Base-by-base conservation (phyloP, 2,113 vertebrate species). In the Channa argus region DNA sequence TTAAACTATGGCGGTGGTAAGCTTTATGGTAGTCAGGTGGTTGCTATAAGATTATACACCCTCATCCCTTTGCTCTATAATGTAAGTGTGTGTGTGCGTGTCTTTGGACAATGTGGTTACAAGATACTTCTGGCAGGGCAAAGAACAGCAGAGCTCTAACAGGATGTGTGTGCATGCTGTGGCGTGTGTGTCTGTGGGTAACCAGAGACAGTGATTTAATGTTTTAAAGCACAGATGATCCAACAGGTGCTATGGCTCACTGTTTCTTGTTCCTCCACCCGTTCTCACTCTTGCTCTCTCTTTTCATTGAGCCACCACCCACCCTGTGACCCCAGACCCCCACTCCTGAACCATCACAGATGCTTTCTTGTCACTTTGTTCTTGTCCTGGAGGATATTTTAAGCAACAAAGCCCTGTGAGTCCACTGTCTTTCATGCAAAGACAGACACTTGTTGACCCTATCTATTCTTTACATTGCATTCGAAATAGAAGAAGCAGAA, bases 171-270 rank as follows among this genome's bases (percentile, higher is more conserved):
- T 77, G 71, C 65, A 51, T 50, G 71, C 73, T 73, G 67, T 65
- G 63, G 59, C 64, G 14, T 79, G 76, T 71, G 77, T 61, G 34
- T 61, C 15, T 63, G 69, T 54, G 64, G 45, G 91, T 88, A 94
- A 94, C 90, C 54, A 79, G 91, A 94, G 91, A 91, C 75, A 73
- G 86, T 87, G 88, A 91, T 92, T 94, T 91, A 92, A 91, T 41
- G 81, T 86, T 91, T 91, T 81, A 66, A 84, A 86, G 85, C 91
- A 88, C 85, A 92, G 90, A 92, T 91, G 87, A 93, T 91, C 89
- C 84, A 83, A 95, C 94, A 94, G 94, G 92, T 94, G 93, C 85
- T 82, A 62, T 81, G 55, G 80, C 70, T 84, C 63, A 49, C 81
- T 76, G 65, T 84, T 83, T 86, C 83, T 88, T 84, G 74, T 85